Evolutionary conservation across 1,140 invertebrate species (phyloP).

Genomic region (Sitophilus oryzae): DNA sequence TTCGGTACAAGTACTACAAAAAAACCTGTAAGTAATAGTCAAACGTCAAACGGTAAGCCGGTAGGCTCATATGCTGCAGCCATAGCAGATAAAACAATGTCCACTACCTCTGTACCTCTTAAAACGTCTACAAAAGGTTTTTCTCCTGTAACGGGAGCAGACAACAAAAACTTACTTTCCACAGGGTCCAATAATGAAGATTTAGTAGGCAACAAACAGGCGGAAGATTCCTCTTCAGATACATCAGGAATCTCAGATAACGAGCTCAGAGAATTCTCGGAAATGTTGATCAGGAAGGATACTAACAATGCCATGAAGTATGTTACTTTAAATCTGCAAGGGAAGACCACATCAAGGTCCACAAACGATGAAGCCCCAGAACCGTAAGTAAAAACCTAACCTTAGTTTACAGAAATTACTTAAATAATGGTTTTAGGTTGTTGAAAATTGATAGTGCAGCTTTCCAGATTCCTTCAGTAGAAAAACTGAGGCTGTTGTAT

Average conservation of each 20-base stretch:
- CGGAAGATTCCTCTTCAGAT: neutral
- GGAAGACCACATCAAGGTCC: conserved; percentile 60
- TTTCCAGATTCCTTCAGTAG: conserved; percentile 59
- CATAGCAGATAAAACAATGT: neutral
- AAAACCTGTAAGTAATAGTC: neutral
- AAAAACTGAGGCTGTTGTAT: conserved; percentile 60
- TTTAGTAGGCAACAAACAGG: neutral
- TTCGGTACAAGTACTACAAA: neutral
- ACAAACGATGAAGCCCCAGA: conserved; percentile 63
- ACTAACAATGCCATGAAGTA: conserved; percentile 61
- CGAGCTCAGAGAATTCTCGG: conserved; percentile 61
- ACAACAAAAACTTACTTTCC: conserved; percentile 9
- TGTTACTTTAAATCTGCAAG: conserved; percentile 65
- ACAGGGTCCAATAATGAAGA: conserved; percentile 18
- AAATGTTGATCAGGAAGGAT: conserved; percentile 65
- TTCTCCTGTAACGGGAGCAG: neutral
- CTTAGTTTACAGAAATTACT: conserved; percentile 13
- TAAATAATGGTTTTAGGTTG: conserved; percentile 47
- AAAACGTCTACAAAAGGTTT: neutral
- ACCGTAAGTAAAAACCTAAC: conserved; percentile 53
- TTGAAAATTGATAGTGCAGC: conserved; percentile 53
- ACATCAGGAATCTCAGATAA: conserved; percentile 43
- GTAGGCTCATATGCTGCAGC: conserved; percentile 6
- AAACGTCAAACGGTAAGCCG: neutral
- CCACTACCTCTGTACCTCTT: neutral